Evolutionary conservation across 2,888 invertebrate species (phyloP).

Genomic region (Drosophila meridiana): DNA sequence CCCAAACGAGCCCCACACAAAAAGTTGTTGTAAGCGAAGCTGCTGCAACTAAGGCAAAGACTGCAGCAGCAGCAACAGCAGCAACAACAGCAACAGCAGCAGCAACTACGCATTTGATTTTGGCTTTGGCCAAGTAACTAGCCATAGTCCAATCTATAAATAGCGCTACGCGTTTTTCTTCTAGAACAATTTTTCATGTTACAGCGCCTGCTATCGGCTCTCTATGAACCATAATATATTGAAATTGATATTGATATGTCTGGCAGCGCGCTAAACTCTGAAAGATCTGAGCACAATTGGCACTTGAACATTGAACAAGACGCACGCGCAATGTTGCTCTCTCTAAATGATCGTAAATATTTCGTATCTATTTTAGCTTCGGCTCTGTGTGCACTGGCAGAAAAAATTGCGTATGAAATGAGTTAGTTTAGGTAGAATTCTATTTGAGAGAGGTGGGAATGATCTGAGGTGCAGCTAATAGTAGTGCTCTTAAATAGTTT

Average conservation of each 20-base stretch:
- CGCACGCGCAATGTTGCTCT: conserved; percentile 2
- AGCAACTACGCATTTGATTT: conserved; percentile 52
- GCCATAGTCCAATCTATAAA: conserved; percentile 44
- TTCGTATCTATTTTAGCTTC: background rate
- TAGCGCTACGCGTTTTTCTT: conserved; percentile 25
- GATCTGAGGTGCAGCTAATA: background rate
- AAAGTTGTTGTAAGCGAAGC: conserved; percentile 8
- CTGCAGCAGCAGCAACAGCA: conserved; percentile 2
- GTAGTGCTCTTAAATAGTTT: background rate
- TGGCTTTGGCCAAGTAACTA: conserved; percentile 23
- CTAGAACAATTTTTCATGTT: conserved; percentile 50
- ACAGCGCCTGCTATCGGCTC: conserved; percentile 20
- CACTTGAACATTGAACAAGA: conserved; percentile 12
- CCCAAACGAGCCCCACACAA: conserved; percentile 15
- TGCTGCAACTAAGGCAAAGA: conserved; percentile 26
- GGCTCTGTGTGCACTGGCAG: background rate
- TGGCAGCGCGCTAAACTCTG: background rate
- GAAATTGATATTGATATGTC: conserved; percentile 37
- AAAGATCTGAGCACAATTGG: conserved; percentile 25
- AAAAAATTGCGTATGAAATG: background rate
- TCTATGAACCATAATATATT: conserved; percentile 27
- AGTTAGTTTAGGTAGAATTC: background rate
- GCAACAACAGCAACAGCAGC: conserved; percentile 7
- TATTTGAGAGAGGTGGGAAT: background rate
- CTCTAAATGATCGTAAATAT: conserved; percentile 1